These are phyloP conservation scores for Phacellophora camtschatica DNA, from an alignment of 30 jellyfish, hydroid and myxozoan genomes.

Conservation along the genomic window DNA sequence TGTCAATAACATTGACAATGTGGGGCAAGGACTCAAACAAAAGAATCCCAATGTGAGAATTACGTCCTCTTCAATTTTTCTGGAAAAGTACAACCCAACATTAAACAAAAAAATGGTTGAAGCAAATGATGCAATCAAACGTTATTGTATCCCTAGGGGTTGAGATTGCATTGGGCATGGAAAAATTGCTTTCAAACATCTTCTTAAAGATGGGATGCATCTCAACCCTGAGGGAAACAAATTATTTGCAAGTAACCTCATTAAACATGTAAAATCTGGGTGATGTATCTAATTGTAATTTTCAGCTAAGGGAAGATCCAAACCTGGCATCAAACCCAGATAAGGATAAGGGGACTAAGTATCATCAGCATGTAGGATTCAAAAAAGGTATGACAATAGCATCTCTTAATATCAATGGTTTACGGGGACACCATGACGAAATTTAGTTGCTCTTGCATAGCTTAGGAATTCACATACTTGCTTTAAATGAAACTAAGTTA, in stretches of 20 bases:
- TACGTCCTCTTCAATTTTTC: background rate
- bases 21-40: background rate
- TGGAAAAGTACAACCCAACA: background rate
- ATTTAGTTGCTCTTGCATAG: background rate
- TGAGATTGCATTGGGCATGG: background rate
- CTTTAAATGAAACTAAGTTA: slow-evolving; percentile 6
- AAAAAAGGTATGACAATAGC: too few relatives aligned
- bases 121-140: background rate
- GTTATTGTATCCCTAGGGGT: background rate
- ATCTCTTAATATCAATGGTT: slow-evolving; percentile 12
- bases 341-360: background rate
- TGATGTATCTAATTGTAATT: background rate
- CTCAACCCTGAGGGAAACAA: slow-evolving; percentile 14
- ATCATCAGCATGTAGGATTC: slow-evolving; percentile 12
- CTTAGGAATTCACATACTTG: background rate
- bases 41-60: background rate
- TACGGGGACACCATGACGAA: background rate
- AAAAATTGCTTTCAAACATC: slow-evolving; percentile 11
- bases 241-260: background rate
- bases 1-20: background rate
- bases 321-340: background rate
- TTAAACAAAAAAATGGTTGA: background rate
- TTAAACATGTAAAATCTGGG: background rate
- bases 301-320: background rate
- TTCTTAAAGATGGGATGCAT: background rate